Base-by-base conservation (phyloP, 2,888 invertebrate species). In the Meandrusa payeni region DNA sequence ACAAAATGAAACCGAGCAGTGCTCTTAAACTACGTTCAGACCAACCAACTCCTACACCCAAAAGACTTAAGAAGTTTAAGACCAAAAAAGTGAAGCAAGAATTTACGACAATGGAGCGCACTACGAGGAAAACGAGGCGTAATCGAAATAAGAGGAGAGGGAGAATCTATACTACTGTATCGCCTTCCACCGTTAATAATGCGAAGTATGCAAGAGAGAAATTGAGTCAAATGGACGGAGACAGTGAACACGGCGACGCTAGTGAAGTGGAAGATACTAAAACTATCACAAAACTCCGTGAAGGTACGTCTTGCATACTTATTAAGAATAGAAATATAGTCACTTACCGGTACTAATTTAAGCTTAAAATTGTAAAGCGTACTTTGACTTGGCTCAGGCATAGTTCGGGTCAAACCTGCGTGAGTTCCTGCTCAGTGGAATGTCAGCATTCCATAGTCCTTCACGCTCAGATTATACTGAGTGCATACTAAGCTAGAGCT, bases 1-100 rank as follows among this genome's bases (percentile, higher is more conserved):
- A 81, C 52, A 78, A 70, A 51, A 57, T 46, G 0, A 61, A 48
- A 41, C 50, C 61, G 0, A 54, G 41, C 34, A 40, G 41, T 9
- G 41, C 34, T 2, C 6, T 41, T 0, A 51, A 50, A 11, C 58
- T 56, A 28, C 52, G 56, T 0, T 27, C 9, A 48, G 58, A 41
- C 41, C 29, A 37, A 43, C 52, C 12, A 47, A 53, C 26, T 7
- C 28, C 53, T 47, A 2, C 32, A 31, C 5, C 46, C 34, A 51
- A 52, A 50, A 48, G 42, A 36, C 39, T 41, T 36, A 27, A 54
- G 9, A 41, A 52, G 23, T 52, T 53, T 38, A 55, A 19, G 50
- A 51, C 2, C 28, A 51, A 3, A 51, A 54, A 33, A 43, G 23
- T 13, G 10, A 32, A 34, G 6, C 7, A 22, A 9, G 31, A 17